phyloP scores from a whole-genome alignment of 1,140 invertebrate genomes.

The Hyposmocoma kahamanoa region DNA sequence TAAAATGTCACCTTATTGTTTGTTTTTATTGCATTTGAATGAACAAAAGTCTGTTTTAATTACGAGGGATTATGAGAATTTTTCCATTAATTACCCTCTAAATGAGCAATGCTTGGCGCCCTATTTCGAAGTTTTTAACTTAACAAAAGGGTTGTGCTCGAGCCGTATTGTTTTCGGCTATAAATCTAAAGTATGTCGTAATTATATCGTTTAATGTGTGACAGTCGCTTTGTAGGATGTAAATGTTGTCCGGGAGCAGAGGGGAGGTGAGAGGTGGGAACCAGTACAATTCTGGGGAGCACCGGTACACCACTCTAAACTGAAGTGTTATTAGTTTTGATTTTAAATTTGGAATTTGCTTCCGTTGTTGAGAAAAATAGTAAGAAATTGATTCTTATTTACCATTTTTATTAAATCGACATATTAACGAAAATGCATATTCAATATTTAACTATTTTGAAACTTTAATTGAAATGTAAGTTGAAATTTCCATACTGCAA shows the following conservation, averaged over 20 bases:
- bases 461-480: too few relatives aligned
- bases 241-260: constrained; percentile 48
- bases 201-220: constrained; percentile 67
- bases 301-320: constrained; percentile 53
- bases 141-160: constrained; percentile 54
- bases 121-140: constrained; percentile 18
- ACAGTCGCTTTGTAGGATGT: constrained; percentile 67
- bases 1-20: constrained; percentile 36
- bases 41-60: constrained; percentile 45
- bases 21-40: constrained; percentile 31
- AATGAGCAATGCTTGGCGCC: constrained; percentile 52
- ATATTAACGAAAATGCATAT: too few relatives aligned
- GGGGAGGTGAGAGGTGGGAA: constrained; percentile 58
- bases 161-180: constrained; percentile 58
- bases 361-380: too few relatives aligned
- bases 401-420: too few relatives aligned
- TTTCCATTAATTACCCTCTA: constrained; percentile 63
- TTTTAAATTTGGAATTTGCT: too few relatives aligned
- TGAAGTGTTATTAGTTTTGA: constrained; percentile 30
- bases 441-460: too few relatives aligned
- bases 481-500: too few relatives aligned
- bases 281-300: constrained; percentile 40
- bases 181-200: constrained; percentile 66
- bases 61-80: constrained; percentile 57
- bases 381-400: too few relatives aligned